Conservation (phyloP, 2,797 vertebrate species). For the Valencia hispanica region DNA sequence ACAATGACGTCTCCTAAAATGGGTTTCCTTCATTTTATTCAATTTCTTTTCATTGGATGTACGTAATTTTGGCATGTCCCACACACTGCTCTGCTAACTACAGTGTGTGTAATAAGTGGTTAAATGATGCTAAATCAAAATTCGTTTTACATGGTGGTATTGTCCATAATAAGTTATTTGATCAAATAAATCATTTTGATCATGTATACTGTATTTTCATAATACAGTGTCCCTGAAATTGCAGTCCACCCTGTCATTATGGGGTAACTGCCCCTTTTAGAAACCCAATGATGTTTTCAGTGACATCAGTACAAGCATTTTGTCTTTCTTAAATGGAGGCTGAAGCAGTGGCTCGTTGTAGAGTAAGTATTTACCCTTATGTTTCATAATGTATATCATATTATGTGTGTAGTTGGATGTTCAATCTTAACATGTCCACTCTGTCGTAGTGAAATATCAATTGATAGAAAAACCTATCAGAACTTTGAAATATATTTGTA, state of each 20-base stretch:
- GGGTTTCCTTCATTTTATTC: neutral
- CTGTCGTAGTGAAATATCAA: too few species aligned
- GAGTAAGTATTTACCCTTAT: too few species aligned
- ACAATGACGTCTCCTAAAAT: neutral
- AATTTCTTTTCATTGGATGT: too few species aligned
- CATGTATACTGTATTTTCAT: neutral
- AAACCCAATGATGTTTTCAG: neutral
- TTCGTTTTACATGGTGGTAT: neutral
- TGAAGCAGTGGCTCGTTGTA: too few species aligned
- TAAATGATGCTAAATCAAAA: neutral
- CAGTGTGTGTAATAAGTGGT: neutral
- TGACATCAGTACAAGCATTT: neutral
- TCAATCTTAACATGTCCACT: too few species aligned
- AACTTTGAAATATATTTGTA: slow-evolving; percentile 14
- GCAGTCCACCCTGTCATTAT: neutral
- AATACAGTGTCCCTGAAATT: neutral
- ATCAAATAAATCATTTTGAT: neutral
- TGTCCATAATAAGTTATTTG: neutral
- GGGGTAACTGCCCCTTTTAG: neutral
- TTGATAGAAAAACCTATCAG: slow-evolving; percentile 7
- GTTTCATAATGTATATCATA: too few species aligned
- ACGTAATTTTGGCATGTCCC: too few species aligned
- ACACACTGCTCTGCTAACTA: too few species aligned
- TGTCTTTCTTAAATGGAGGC: too few species aligned
- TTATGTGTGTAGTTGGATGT: too few species aligned